These are phyloP conservation scores for Pycnonotus jocosus DNA, from an alignment of 2,113 vertebrate genomes.

Conservation along the genomic window DNA sequence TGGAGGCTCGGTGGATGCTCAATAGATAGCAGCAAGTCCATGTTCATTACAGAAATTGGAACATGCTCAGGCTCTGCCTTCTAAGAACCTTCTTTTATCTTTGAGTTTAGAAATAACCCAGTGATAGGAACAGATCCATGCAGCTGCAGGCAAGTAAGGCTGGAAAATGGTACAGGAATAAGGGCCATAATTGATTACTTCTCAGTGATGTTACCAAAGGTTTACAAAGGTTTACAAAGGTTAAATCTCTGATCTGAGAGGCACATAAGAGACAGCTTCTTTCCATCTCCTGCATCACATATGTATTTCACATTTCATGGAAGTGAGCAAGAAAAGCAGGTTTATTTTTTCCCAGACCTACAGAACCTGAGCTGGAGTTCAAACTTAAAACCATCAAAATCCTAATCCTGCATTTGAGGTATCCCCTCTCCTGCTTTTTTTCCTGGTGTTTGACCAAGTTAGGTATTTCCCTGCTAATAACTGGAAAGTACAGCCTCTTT, in stretches of 20 bases:
- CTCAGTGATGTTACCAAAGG: neutral
- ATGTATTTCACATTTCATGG: neutral
- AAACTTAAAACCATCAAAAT: neutral
- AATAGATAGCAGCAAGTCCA: neutral
- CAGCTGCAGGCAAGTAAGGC: neutral
- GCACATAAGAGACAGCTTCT: accelerated
- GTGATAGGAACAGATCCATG: neutral
- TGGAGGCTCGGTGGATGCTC: neutral
- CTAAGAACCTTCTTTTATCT: neutral
- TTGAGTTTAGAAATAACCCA: neutral
- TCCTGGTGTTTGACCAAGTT: neutral
- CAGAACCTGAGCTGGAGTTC: neutral
- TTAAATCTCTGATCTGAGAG: neutral
- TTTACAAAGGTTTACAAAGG: neutral
- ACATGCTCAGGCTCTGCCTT: neutral
- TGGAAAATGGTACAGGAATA: neutral
- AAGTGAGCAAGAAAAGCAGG: neutral
- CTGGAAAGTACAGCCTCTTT: neutral
- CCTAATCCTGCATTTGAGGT: neutral
- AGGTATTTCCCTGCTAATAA: neutral
- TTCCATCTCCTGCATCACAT: neutral
- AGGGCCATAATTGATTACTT: neutral
- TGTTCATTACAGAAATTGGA: neutral
- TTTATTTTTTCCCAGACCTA: neutral
- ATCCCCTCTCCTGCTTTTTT: neutral